phyloP scores from a whole-genome alignment of 1,140 invertebrate genomes.

The Brachionus rubens region DNA sequence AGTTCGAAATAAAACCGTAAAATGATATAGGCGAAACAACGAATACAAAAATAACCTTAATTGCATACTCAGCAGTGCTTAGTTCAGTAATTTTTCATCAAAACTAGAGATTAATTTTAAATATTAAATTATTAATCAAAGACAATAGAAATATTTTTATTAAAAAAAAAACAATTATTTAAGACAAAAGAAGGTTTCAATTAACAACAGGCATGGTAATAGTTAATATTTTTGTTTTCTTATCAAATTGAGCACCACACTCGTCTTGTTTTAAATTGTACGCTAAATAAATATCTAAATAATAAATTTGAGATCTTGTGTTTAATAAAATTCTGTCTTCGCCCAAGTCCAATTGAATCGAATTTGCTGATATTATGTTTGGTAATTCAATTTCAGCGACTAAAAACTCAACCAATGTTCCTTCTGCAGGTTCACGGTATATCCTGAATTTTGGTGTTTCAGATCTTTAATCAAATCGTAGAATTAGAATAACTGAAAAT shows the following conservation, averaged over 20 bases:
- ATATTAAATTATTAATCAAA: too few relatives aligned
- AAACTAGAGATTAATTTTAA: too few relatives aligned
- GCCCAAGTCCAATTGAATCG: slow-evolving; percentile 68
- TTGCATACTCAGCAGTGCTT: too few relatives aligned
- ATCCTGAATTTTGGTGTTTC: slow-evolving; percentile 56
- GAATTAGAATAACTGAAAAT: neutral
- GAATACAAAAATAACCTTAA: too few relatives aligned
- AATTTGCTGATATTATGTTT: slow-evolving; percentile 64
- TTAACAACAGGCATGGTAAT: slow-evolving; percentile 44
- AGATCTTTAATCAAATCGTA: slow-evolving; percentile 50
- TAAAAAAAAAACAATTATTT: too few relatives aligned
- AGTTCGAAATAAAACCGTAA: too few relatives aligned
- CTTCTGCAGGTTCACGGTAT: slow-evolving; percentile 56
- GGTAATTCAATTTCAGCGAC: slow-evolving; percentile 64
- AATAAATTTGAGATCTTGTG: slow-evolving; percentile 62
- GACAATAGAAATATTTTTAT: too few relatives aligned
- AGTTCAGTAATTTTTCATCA: too few relatives aligned
- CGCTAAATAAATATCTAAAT: slow-evolving; percentile 70
- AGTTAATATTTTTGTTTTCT: slow-evolving; percentile 60
- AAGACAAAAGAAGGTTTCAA: too few relatives aligned
- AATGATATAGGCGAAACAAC: too few relatives aligned
- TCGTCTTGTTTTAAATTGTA: slow-evolving; percentile 64
- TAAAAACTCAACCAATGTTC: slow-evolving; percentile 56
- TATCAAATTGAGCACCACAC: slow-evolving; percentile 67
- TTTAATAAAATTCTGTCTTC: slow-evolving; percentile 71